A percentile compares a stretch with the other conserved stretches of the same genome.
Evolutionary conservation across 2,888 invertebrate species (phyloP).

Genomic region (Synergus laeviventris): DNA sequence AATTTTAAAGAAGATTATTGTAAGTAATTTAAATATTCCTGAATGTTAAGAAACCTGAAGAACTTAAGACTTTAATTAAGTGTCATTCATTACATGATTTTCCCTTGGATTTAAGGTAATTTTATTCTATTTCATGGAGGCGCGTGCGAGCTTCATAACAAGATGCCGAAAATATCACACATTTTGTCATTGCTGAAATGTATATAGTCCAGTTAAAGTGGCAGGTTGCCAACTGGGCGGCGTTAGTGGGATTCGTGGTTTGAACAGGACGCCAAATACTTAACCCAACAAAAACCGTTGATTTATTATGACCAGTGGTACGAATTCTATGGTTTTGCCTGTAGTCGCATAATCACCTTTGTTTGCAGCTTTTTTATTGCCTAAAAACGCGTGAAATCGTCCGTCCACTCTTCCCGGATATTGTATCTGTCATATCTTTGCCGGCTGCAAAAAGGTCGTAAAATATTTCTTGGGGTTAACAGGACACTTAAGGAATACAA

Average conservation of each 20-base stretch:
- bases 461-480: conserved; percentile 10
- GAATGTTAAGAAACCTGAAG: too few relatives aligned
- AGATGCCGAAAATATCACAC: conserved; percentile 58
- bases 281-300: conserved; percentile 66
- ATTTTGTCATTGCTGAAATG: conserved; percentile 64
- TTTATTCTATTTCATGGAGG: background rate
- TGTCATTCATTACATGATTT: too few relatives aligned
- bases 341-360: conserved; percentile 48
- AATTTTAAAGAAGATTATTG: background rate
- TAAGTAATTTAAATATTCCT: too few relatives aligned
- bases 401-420: background rate
- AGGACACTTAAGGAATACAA: conserved; percentile 1
- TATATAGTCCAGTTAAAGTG: conserved; percentile 60
- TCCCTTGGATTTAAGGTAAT: too few relatives aligned
- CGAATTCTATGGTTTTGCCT: conserved; percentile 62
- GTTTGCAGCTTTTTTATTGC: conserved; percentile 11
- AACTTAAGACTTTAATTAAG: too few relatives aligned
- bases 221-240: conserved; percentile 66
- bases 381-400: conserved; percentile 5
- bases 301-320: conserved; percentile 65
- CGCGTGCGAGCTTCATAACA: conserved; percentile 50
- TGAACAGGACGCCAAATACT: conserved; percentile 65
- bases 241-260: conserved; percentile 67
- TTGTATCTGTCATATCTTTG: background rate
- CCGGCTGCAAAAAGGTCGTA: background rate